phyloP scores from a whole-genome alignment of 2,797 vertebrate genomes.

The Sparus aurata region DNA sequence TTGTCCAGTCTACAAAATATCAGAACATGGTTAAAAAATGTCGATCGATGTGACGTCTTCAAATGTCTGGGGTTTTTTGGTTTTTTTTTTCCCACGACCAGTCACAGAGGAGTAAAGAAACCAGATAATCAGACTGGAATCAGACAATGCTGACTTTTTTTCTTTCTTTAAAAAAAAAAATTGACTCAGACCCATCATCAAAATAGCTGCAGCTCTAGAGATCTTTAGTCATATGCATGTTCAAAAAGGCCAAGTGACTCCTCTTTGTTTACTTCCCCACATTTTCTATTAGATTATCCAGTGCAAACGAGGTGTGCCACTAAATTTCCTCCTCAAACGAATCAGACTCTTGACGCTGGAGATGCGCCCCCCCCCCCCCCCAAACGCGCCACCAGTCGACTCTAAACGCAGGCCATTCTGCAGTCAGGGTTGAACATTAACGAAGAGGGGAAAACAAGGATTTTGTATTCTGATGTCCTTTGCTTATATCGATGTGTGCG shows the following conservation, averaged over 20 bases:
- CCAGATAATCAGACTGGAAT: no score
- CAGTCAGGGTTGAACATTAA: conserved; percentile 64
- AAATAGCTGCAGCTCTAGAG: not conserved
- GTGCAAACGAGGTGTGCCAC: conserved; percentile 15
- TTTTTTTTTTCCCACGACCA: no score
- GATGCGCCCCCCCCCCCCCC: no score
- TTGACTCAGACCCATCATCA: no score
- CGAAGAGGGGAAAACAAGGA: conserved; percentile 43
- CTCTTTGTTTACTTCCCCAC: not conserved
- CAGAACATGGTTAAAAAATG: not conserved
- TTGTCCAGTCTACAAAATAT: no score
- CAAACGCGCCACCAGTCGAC: not conserved
- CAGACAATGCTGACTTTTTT: no score
- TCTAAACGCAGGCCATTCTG: conserved; percentile 55
- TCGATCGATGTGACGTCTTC: no score
- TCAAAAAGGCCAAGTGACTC: conserved; percentile 14
- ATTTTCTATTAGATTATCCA: conserved; percentile 25
- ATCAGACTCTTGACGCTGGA: conserved; percentile 10
- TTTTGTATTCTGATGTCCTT: conserved; percentile 81
- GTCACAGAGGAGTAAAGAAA: no score
- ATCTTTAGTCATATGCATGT: conserved; percentile 40
- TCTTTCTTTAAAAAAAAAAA: no score
- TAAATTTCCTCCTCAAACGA: conserved; percentile 6
- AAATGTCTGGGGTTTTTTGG: no score
- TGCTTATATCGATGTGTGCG: conserved; percentile 76